A percentile compares a stretch with the other conserved stretches of the same genome.
These are phyloP conservation scores for Suncus etruscus DNA, from an alignment of 2,113 vertebrate genomes.

Conservation along the genomic window DNA sequence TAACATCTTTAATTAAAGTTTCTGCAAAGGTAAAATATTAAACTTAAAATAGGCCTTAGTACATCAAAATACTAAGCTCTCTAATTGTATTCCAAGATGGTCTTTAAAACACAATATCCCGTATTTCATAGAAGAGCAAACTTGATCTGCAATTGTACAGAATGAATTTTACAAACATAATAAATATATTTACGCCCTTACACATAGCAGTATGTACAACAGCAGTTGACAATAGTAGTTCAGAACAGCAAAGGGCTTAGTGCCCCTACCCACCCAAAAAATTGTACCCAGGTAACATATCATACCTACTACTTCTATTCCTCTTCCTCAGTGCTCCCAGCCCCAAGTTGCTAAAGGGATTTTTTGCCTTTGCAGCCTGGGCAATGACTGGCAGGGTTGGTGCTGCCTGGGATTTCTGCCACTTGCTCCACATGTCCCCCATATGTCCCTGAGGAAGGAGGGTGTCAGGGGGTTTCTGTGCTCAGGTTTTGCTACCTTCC, in stretches of 20 bases:
- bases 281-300: conserved; percentile 83
- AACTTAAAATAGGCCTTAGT: conserved; percentile 94
- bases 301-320: conserved; percentile 63
- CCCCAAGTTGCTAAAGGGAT: background rate
- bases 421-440: background rate
- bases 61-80: conserved; percentile 93
- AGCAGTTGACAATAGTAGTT: conserved; percentile 92
- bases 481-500: too few species aligned
- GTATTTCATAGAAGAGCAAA: conserved; percentile 92
- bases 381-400: too few species aligned
- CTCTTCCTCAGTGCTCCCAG: too few species aligned
- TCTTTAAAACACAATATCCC: conserved; percentile 90
- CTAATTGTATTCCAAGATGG: conserved; percentile 93
- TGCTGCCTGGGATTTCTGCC: too few species aligned
- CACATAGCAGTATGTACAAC: conserved; percentile 93
- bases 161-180: conserved; percentile 94
- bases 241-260: conserved; percentile 88
- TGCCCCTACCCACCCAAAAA: conserved; percentile 76
- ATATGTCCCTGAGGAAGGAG: background rate
- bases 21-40: conserved; percentile 96
- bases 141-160: conserved; percentile 93
- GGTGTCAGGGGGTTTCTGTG: too few species aligned
- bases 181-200: conserved; percentile 94
- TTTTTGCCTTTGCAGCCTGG: too few species aligned
- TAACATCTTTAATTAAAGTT: conserved; percentile 94